Conservation (phyloP, 2,888 invertebrate species). For the Mythimna albipuncta region DNA sequence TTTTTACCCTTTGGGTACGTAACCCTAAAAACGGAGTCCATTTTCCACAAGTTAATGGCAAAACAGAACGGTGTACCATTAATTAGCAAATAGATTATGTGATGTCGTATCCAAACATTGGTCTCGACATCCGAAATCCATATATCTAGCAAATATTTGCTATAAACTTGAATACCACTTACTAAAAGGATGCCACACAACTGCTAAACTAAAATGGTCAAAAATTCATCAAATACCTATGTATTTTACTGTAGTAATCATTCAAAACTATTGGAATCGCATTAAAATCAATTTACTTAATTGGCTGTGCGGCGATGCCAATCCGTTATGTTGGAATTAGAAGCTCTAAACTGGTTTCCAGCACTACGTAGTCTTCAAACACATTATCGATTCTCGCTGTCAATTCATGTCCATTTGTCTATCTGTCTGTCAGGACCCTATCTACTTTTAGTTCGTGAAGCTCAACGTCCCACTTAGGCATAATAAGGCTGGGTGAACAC, state of each 20-base stretch:
- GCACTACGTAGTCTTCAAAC: slow-evolving; percentile 46
- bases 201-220: slow-evolving; percentile 25
- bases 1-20: background rate
- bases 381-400: slow-evolving; percentile 65
- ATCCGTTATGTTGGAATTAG: slow-evolving; percentile 52
- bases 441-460: slow-evolving; percentile 68
- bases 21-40: background rate
- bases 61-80: slow-evolving; percentile 33
- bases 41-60: slow-evolving; percentile 26
- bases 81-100: slow-evolving; percentile 45
- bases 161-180: slow-evolving; percentile 44
- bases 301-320: slow-evolving; percentile 51
- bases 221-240: slow-evolving; percentile 32
- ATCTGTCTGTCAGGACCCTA: slow-evolving; percentile 72
- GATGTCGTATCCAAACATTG: slow-evolving; percentile 49
- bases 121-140: slow-evolving; percentile 56
- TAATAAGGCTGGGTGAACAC: slow-evolving; percentile 51
- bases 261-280: slow-evolving; percentile 55
- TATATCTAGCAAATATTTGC: slow-evolving; percentile 49
- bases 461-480: slow-evolving; percentile 67
- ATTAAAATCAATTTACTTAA: slow-evolving; percentile 65
- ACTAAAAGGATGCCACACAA: slow-evolving; percentile 29
- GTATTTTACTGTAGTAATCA: slow-evolving; percentile 40
- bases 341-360: slow-evolving; percentile 57
- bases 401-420: slow-evolving; percentile 75